Evolutionary conservation across 2,113 vertebrate genomes (phyloP).

Genomic region (Colius striatus): DNA sequence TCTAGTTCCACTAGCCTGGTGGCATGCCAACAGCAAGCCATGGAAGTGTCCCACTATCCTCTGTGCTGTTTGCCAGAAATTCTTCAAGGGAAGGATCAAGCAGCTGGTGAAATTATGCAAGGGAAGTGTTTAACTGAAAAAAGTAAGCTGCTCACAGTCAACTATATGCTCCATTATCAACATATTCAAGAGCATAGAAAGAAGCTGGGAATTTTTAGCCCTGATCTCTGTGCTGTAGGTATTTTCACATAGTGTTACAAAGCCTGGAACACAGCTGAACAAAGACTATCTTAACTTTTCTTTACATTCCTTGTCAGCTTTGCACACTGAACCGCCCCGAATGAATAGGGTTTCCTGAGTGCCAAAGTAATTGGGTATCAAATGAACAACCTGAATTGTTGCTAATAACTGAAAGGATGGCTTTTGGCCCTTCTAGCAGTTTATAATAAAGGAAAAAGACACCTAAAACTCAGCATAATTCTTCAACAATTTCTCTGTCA

Average conservation of each 20-base stretch:
- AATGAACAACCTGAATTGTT: slow-evolving; percentile 46
- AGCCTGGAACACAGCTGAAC: not conserved
- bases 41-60: not conserved
- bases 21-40: not conserved
- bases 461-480: not conserved
- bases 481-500: slow-evolving; percentile 20
- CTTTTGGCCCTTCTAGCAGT: not conserved
- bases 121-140: not conserved
- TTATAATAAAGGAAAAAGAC: slow-evolving; percentile 10
- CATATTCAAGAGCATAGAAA: not conserved
- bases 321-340: slow-evolving; percentile 30
- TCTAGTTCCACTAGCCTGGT: not conserved
- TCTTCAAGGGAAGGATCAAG: not conserved
- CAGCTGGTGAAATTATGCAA: not conserved
- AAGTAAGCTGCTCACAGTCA: not conserved
- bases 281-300: not conserved
- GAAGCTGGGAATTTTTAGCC: not conserved
- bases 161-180: not conserved
- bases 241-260: not conserved
- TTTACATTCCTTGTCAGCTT: slow-evolving; percentile 37
- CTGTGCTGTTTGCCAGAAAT: not conserved
- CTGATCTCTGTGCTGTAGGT: not conserved
- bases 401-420: slow-evolving; percentile 21
- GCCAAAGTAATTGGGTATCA: slow-evolving; percentile 35
- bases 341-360: slow-evolving; percentile 41